Conservation (phyloP, 2,888 invertebrate genomes). For the Catocala fraxini region DNA sequence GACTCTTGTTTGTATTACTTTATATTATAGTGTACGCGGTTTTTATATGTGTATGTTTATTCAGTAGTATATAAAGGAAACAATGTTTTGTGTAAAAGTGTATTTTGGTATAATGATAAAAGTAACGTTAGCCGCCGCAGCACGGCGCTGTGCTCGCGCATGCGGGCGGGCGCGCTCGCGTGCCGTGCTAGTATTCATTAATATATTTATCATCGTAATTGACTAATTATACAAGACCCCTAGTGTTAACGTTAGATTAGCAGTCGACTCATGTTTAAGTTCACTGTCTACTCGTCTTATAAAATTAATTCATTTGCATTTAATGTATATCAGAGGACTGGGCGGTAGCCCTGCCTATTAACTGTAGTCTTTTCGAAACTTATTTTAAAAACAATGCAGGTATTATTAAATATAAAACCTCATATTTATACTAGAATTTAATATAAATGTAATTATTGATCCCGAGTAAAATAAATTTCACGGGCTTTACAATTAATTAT, state of each 20-base stretch:
- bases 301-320: constrained; percentile 79
- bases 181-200: constrained; percentile 63
- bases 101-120: constrained; percentile 80
- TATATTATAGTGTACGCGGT: constrained; percentile 85
- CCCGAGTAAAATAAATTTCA: constrained; percentile 84
- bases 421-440: constrained; percentile 86
- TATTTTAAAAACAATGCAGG: constrained; percentile 86
- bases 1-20: constrained; percentile 87
- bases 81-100: constrained; percentile 85
- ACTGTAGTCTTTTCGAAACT: constrained; percentile 81
- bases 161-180: constrained; percentile 53
- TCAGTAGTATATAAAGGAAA: constrained; percentile 82
- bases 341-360: constrained; percentile 58
- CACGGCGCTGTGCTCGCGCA: constrained; percentile 38
- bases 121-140: constrained; percentile 61
- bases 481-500: constrained; percentile 87
- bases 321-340: constrained; percentile 71
- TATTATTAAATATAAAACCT: constrained; percentile 86
- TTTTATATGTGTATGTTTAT: constrained; percentile 88
- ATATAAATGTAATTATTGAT: constrained; percentile 85
- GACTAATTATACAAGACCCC: constrained; percentile 86
- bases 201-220: constrained; percentile 88
- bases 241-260: constrained; percentile 83
- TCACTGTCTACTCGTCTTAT: constrained; percentile 73
- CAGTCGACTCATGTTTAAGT: constrained; percentile 75